phyloP scores from a whole-genome alignment of 2,888 invertebrate species.

The Vesta saturnalis region DNA sequence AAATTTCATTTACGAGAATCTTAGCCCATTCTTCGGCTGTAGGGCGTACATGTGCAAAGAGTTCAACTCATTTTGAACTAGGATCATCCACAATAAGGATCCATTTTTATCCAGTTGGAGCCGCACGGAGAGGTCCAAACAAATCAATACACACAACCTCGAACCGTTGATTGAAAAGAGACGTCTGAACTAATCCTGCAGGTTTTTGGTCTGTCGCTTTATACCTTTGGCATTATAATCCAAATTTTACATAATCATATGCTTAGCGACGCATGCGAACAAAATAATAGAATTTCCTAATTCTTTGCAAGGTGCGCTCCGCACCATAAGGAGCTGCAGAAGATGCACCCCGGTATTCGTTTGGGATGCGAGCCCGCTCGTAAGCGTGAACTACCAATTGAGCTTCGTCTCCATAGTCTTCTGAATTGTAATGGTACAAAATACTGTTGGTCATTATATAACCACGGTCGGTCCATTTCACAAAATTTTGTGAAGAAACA shows the following conservation, averaged over 20 bases:
- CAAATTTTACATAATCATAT: slow-evolving; percentile 44
- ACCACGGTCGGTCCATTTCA: too few relatives aligned
- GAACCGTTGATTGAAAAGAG: slow-evolving; percentile 39
- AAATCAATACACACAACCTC: slow-evolving; percentile 52
- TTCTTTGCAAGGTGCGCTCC: too few relatives aligned
- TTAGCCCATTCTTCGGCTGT: slow-evolving; percentile 41
- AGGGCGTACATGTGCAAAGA: slow-evolving; percentile 43
- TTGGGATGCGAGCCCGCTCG: too few relatives aligned
- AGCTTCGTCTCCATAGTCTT: too few relatives aligned
- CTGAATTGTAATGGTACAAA: too few relatives aligned
- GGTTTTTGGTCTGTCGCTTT: slow-evolving; percentile 52
- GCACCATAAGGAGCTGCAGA: too few relatives aligned
- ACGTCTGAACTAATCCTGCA: slow-evolving; percentile 50
- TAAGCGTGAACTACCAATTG: too few relatives aligned
- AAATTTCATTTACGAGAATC: too few relatives aligned
- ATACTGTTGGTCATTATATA: too few relatives aligned
- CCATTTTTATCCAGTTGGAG: slow-evolving; percentile 34
- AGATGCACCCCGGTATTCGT: too few relatives aligned
- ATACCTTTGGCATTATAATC: slow-evolving; percentile 50
- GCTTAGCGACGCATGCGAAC: slow-evolving; percentile 47
- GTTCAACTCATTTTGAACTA: slow-evolving; percentile 46
- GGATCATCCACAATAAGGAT: slow-evolving; percentile 46
- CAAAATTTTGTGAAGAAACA: too few relatives aligned
- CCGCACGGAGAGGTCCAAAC: slow-evolving; percentile 40
- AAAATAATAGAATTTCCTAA: slow-evolving; percentile 42